Evolutionary conservation across 2,888 invertebrate genomes (phyloP).

Genomic region (Platynereis dumerilii): DNA sequence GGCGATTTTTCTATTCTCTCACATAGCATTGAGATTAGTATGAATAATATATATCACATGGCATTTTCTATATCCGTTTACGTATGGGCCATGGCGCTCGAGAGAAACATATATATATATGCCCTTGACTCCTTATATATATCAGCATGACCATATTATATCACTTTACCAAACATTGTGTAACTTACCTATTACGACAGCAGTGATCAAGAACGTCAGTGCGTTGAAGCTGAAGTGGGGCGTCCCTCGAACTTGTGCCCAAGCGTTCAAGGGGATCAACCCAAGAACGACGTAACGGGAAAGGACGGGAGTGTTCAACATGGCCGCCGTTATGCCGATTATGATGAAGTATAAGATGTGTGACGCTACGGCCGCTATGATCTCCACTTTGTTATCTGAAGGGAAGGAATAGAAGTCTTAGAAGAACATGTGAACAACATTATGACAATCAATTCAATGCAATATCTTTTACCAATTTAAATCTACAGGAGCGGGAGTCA

Average conservation of each 20-base stretch:
- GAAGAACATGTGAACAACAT: neutral
- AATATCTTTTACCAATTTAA: too few relatives aligned
- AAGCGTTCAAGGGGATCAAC: constrained; percentile 50
- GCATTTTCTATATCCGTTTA: too few relatives aligned
- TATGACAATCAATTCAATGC: too few relatives aligned
- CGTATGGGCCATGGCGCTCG: too few relatives aligned
- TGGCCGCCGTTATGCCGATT: constrained; percentile 50
- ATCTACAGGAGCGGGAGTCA: too few relatives aligned
- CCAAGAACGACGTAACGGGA: constrained; percentile 47
- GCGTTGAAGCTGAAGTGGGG: constrained; percentile 46
- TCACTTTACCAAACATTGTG: too few relatives aligned
- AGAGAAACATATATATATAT: too few relatives aligned
- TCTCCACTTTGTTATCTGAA: constrained; percentile 50
- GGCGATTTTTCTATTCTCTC: too few relatives aligned
- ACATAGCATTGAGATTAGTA: too few relatives aligned
- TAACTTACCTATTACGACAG: constrained; percentile 43
- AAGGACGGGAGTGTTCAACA: constrained; percentile 50
- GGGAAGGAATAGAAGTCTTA: neutral
- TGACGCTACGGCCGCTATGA: constrained; percentile 46
- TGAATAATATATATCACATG: too few relatives aligned
- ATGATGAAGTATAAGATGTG: constrained; percentile 55
- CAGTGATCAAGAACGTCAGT: constrained; percentile 45
- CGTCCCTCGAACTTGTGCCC: constrained; percentile 46
- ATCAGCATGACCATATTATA: too few relatives aligned
- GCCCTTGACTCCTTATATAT: too few relatives aligned